These are phyloP conservation scores for Cossypha polioptera DNA, from an alignment of 2,797 vertebrate genomes.

Conservation along the genomic window DNA sequence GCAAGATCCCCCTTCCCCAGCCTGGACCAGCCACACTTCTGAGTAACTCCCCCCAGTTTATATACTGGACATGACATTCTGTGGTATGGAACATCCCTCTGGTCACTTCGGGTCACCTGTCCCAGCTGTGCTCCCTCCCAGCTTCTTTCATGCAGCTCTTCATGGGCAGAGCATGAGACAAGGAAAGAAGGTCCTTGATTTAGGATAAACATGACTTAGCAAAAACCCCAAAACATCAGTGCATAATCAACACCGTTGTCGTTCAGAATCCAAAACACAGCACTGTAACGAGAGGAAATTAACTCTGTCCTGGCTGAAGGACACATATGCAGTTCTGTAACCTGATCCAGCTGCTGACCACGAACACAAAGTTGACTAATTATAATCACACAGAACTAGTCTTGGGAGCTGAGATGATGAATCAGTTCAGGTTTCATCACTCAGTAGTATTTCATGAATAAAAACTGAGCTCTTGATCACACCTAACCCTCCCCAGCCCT, in stretches of 20 bases:
- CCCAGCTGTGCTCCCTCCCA: neutral
- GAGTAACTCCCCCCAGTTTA: neutral
- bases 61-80: neutral
- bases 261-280: neutral
- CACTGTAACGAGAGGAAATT: neutral
- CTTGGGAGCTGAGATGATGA: neutral
- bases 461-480: neutral
- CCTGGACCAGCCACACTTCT: neutral
- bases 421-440: fast-evolving
- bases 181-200: neutral
- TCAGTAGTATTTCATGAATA: neutral
- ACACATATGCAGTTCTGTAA: neutral
- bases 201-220: neutral
- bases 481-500: neutral
- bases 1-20: neutral
- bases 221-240: neutral
- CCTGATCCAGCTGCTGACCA: neutral
- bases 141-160: neutral
- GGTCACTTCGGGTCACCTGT: fast-evolving
- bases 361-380: neutral
- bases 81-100: neutral
- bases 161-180: fast-evolving
- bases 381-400: neutral
- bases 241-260: neutral
- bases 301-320: neutral